A percentile compares a stretch with the other conserved stretches of the same genome.
Conservation (phyloP, 1,140 invertebrate genomes). For the Pseudomyrmex pallidus region DNA sequence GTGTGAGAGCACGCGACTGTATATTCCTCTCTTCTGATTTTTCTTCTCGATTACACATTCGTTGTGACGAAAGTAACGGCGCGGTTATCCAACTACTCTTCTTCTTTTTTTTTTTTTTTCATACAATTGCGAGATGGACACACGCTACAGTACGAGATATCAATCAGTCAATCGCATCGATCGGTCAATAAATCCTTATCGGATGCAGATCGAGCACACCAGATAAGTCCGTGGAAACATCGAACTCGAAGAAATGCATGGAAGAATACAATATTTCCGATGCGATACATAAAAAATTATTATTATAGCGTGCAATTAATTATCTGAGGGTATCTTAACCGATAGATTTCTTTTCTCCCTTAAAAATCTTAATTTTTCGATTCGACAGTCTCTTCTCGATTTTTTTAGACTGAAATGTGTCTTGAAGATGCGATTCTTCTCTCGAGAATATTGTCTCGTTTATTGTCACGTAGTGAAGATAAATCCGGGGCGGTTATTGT, state of each 20-base stretch:
- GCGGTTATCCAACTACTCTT: constrained; percentile 29
- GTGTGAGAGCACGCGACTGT: neutral
- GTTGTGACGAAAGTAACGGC: constrained; percentile 17
- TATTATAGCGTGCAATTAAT: neutral
- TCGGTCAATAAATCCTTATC: constrained; percentile 64
- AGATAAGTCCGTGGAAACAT: neutral
- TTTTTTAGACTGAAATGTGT: neutral
- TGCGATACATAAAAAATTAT: too few relatives aligned
- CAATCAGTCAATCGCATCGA: constrained; percentile 39
- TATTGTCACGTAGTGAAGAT: constrained; percentile 48
- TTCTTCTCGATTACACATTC: constrained; percentile 39
- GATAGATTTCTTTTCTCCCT: neutral
- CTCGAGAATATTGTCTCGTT: neutral
- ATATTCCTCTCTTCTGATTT: neutral
- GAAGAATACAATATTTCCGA: neutral
- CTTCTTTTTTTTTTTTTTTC: constrained; percentile 35
- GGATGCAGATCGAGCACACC: constrained; percentile 27
- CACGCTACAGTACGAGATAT: neutral
- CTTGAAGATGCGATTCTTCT: constrained; percentile 15
- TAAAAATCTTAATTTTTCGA: too few relatives aligned
- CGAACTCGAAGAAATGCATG: neutral
- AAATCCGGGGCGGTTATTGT: constrained; percentile 3
- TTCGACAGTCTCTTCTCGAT: too few relatives aligned
- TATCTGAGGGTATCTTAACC: neutral
- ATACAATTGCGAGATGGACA: constrained; percentile 4